phyloP scores from a whole-genome alignment of 2,113 vertebrate species.

The Irena cyanogastra region DNA sequence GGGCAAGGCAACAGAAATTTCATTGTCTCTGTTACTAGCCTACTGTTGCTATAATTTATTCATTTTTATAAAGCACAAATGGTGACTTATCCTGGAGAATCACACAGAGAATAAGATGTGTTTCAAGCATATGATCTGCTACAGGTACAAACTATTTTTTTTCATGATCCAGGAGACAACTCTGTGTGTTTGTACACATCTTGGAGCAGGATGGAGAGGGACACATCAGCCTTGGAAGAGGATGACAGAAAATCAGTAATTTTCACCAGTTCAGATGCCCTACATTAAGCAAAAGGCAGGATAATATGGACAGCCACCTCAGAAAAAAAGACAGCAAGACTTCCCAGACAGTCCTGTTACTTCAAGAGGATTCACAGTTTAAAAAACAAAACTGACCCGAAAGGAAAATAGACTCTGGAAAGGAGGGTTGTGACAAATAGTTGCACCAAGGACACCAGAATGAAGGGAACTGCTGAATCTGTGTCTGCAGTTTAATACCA shows the following conservation, averaged over 20 bases:
- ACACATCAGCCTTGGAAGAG: not conserved
- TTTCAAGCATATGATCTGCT: not conserved
- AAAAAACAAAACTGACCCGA: not conserved
- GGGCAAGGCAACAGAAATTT: not conserved
- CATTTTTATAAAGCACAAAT: not conserved
- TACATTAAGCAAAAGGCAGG: not conserved
- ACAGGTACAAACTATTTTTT: not conserved
- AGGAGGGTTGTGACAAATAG: accelerated
- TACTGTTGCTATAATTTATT: not conserved
- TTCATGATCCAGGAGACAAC: not conserved
- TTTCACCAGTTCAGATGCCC: not conserved
- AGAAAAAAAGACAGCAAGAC: not conserved
- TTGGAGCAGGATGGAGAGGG: not conserved
- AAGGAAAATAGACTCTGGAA: not conserved
- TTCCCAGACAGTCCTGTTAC: not conserved
- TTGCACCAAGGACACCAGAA: accelerated
- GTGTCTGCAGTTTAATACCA: not conserved
- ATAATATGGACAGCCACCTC: not conserved
- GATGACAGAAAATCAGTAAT: not conserved
- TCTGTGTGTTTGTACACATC: not conserved
- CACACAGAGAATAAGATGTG: not conserved
- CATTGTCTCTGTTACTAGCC: not conserved
- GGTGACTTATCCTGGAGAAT: not conserved
- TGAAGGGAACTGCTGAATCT: not conserved
- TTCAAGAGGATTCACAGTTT: not conserved